These are phyloP conservation scores for Heliconius melpomene DNA, from an alignment of 1,140 invertebrate genomes.

Conservation along the genomic window DNA sequence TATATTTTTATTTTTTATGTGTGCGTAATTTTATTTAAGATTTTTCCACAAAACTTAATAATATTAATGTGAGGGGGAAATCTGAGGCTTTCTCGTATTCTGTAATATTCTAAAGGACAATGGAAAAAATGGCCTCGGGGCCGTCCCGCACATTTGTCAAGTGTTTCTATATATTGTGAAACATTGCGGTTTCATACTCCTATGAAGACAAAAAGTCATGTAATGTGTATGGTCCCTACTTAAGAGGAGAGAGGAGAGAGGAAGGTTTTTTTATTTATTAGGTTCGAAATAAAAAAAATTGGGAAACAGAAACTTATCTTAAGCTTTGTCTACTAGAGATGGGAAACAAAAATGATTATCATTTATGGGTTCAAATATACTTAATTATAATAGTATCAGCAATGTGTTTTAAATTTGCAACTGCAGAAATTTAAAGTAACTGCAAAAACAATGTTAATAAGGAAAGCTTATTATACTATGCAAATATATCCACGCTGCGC, in stretches of 20 bases:
- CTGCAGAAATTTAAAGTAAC: no score
- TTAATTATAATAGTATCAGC: no score
- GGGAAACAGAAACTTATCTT: no score
- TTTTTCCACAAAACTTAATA: neutral
- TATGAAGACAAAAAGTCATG: constrained; percentile 18
- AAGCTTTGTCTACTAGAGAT: no score
- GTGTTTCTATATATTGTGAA: constrained; percentile 16
- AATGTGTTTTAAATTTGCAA: no score
- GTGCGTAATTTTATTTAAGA: neutral
- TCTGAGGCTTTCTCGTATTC: neutral
- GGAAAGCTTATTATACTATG: no score
- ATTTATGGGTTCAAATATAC: no score
- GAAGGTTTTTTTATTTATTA: neutral
- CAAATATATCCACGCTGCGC: no score
- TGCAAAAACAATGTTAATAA: no score
- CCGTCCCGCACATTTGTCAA: constrained; percentile 14
- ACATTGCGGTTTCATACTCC: neutral
- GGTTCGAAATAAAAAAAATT: neutral
- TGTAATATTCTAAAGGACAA: constrained; percentile 23
- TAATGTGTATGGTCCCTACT: neutral
- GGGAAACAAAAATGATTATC: no score
- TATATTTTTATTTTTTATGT: no score
- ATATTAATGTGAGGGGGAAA: neutral
- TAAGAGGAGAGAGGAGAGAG: neutral
- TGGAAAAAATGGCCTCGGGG: constrained; percentile 13